Conservation (phyloP, 30 jellyfish, hydroid and myxozoan genomes). For the Phacellophora camtschatica region DNA sequence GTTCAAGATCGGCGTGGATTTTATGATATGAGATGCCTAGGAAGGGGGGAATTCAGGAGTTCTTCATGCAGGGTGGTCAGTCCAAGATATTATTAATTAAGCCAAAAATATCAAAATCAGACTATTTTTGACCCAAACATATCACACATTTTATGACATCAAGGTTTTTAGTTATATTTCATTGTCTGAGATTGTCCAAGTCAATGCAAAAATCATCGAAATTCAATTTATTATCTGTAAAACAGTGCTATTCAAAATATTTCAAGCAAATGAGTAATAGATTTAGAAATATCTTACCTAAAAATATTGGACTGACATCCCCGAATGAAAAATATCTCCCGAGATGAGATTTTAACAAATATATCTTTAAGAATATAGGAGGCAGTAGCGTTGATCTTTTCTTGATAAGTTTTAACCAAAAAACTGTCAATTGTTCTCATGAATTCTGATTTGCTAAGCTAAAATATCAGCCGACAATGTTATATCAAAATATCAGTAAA, state of each 20-base stretch:
- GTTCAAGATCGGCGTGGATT: no score
- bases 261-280: no score
- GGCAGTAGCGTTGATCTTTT: no score
- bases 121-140: neutral
- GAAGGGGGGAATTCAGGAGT: neutral
- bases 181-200: neutral
- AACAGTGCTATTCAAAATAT: no score
- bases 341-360: neutral
- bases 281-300: neutral
- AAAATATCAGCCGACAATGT: no score
- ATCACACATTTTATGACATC: neutral
- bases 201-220: neutral
- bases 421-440: no score
- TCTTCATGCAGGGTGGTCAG: neutral
- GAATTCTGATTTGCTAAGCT: no score
- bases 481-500: no score
- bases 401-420: no score
- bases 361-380: no score
- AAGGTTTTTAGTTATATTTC: neutral
- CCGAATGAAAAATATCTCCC: neutral
- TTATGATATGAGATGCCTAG: no score
- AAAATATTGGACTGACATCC: neutral
- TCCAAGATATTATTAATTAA: neutral
- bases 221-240: neutral
- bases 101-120: neutral